Evolutionary conservation across 2,113 vertebrate species (phyloP), one percentile per base, ranked within the genome.

Genomic region (Phalacrocorax aristotelis): DNA sequence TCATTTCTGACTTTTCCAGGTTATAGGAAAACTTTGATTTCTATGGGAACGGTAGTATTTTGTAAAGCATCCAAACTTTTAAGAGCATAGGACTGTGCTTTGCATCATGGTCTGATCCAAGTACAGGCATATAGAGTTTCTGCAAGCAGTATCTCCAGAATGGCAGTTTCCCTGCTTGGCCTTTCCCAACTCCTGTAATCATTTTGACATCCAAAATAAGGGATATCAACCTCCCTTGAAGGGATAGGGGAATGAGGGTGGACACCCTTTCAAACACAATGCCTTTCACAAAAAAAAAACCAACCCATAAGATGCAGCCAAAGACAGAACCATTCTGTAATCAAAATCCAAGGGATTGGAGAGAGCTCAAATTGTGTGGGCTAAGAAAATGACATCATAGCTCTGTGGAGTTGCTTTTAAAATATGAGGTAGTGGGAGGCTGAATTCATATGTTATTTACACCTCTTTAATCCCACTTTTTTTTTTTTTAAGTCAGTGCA

Each of bases 21-120:
- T 93, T 95, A 76, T 78, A 79, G 58, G 83, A 89, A 95, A 92
- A 29, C 46, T 78, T 76, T 55, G n/a, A 94, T 95, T 94, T 95
- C 92, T 92, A 61, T 97, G 89, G 78, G 81, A 94, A 84, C 20
- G 0, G 78, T 91, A 77, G n/a, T 85, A 75, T 93, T 96, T 88
- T 93, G 89, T 94, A 92, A 91, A 88, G 52, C 76, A 68, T 95
- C 71, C 76, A 93, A 64, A 86, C 57, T 84, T 95, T 77, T 70
- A 81, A 85, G 78, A 94, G 77, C 55, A 57, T 4, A 79, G 55
- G 44, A 55, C 81, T 92, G 60, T 81, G 60, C 89, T 97, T 81
- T 90, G 49, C 64, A n/a, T 87, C 36, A 36, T 48, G 30, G 21
- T 66, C 60, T 96, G 58, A 92, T 95, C 82, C 80, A 93, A 68